Percentiles rank a stretch among this genome's conserved stretches.
phyloP scores from a whole-genome alignment of 1,140 invertebrate species.

The Drosophila mayri region DNA sequence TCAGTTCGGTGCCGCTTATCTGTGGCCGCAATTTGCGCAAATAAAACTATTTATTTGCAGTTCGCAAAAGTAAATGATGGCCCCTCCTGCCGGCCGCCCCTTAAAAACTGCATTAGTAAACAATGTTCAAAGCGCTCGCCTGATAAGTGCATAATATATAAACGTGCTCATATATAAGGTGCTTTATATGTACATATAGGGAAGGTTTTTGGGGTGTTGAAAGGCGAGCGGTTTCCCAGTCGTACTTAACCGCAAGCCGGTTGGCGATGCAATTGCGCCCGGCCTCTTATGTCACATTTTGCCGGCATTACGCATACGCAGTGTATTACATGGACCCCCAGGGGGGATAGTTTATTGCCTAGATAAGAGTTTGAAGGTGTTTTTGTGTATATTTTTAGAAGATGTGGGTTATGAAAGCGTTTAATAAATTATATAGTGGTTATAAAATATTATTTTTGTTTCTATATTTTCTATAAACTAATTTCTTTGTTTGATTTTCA shows the following conservation, averaged over 20 bases:
- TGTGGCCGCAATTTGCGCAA: slow-evolving; percentile 76
- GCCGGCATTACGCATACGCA: slow-evolving; percentile 70
- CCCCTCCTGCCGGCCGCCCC: slow-evolving; percentile 1
- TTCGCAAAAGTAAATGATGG: slow-evolving; percentile 32
- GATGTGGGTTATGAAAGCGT: slow-evolving; percentile 5
- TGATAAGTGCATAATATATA: slow-evolving; percentile 51
- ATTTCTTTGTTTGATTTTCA: neutral
- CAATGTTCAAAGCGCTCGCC: slow-evolving; percentile 64
- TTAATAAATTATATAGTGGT: slow-evolving; percentile 4
- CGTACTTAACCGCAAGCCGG: slow-evolving; percentile 43
- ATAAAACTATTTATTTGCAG: slow-evolving; percentile 77
- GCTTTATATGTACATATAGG: slow-evolving; percentile 7
- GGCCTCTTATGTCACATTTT: slow-evolving; percentile 33
- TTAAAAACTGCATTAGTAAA: slow-evolving; percentile 60
- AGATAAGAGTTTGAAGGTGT: slow-evolving; percentile 34
- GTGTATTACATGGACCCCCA: slow-evolving; percentile 18
- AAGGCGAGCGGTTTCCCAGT: slow-evolving; percentile 17
- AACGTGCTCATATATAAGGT: slow-evolving; percentile 13
- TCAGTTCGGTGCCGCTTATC: slow-evolving; percentile 58
- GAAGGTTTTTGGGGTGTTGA: neutral
- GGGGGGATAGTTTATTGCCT: slow-evolving; percentile 23
- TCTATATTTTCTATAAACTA: neutral
- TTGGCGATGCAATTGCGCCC: slow-evolving; percentile 30
- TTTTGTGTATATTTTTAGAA: slow-evolving; percentile 11
- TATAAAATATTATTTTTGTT: neutral